Base-by-base conservation (phyloP, 1,140 invertebrate species). In the Zaprionus inermis region DNA sequence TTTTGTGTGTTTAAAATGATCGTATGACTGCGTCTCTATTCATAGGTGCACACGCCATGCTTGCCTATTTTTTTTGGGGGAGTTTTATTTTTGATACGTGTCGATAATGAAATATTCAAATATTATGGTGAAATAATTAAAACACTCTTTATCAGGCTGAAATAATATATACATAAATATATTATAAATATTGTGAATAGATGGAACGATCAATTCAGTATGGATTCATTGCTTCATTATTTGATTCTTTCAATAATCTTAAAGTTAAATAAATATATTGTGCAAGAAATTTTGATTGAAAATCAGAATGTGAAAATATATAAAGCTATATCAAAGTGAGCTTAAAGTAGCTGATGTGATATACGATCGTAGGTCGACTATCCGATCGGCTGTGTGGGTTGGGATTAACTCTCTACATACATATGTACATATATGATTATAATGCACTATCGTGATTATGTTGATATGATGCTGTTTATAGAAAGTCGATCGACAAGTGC, bases 1-100 rank as follows among this genome's bases (percentile, higher is more conserved):
- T 20, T 49, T 49, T 18, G 44, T 49, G 44, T 49, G n/a, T 22
- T 44, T 49, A 1, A 18, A 46, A 46, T 49, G 18, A 49, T 49
- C 44, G 11, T 22, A 49, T 49, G 44, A 49, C 18, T 49, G 18
- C 4, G 44, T 22, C 1, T 16, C 18, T 12, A 22, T 18, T 49
- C 18, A 9, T 49, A 22, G 10, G 9, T 49, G 30, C n/a, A 41
- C 0, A 16, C n/a, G 9, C 6, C 5, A 16, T 41, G 38, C 1
- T 16, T 46, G 12, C 20, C 4, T 49, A 1, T 28, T 5, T 22
- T 20, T 49, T 49, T 49, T 16, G 14, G 44, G 44, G 44, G 18
- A 46, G 20, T 49, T 49, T 20, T 49, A 4, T 12, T 12, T 38
- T 20, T 20, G 10, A 20, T 20, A 49, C 5, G 44, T 49, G 16